Evolutionary conservation across 2,797 vertebrate species (phyloP).

Genomic region (Rhadinocentrus ornatus): DNA sequence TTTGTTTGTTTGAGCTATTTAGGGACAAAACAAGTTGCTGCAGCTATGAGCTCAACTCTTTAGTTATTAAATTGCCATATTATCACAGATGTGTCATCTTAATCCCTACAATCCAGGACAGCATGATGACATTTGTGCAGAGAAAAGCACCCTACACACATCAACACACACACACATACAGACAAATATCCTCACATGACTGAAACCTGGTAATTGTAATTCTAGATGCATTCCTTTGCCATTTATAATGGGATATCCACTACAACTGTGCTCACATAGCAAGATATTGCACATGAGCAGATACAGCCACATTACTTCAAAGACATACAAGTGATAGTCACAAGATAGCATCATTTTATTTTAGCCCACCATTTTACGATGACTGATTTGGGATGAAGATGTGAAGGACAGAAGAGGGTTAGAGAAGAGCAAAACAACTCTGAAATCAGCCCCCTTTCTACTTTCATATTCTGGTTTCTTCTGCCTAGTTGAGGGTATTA

Average conservation of each 20-base stretch:
- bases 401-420: constrained; percentile 45
- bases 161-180: neutral
- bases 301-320: neutral
- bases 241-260: constrained; percentile 6
- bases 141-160: neutral
- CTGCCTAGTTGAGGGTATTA: constrained; percentile 10
- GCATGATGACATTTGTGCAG: no score
- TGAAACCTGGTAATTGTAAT: constrained; percentile 9
- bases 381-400: constrained; percentile 35
- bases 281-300: constrained; percentile 11
- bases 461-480: constrained; percentile 40
- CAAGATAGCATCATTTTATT: constrained; percentile 14
- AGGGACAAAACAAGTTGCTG: neutral
- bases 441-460: constrained; percentile 22
- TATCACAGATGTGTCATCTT: constrained; percentile 8
- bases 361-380: neutral
- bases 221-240: neutral
- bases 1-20: neutral
- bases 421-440: constrained; percentile 48
- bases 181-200: neutral
- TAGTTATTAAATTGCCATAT: constrained; percentile 2
- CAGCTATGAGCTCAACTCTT: no score
- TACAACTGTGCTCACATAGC: neutral
- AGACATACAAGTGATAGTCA: no score
- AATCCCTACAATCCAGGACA: constrained; percentile 22